A percentile compares a stretch with the other conserved stretches of the same genome.
These are phyloP conservation scores for Diorhabda sublineata DNA, from an alignment of 1,140 invertebrate species.

Conservation along the genomic window DNA sequence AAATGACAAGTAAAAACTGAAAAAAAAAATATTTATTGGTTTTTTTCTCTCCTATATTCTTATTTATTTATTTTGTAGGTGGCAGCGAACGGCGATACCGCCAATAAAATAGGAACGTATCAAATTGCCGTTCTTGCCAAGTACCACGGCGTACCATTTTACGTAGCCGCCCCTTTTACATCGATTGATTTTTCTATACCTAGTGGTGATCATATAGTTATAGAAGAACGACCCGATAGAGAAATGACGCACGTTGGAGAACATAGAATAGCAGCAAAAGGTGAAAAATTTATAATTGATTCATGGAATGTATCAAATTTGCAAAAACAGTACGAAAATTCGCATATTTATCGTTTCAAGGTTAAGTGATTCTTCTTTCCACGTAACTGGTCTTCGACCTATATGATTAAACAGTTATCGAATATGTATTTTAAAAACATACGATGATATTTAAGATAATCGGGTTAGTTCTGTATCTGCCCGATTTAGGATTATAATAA, in stretches of 20 bases:
- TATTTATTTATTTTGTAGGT: constrained; percentile 51
- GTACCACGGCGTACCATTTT: constrained; percentile 91
- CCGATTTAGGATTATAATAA: too few species aligned
- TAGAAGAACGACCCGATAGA: constrained; percentile 85
- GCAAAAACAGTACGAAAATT: too few species aligned
- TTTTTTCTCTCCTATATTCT: not conserved
- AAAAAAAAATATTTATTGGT: too few species aligned
- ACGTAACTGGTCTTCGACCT: too few species aligned
- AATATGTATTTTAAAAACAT: too few species aligned
- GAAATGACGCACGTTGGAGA: constrained; percentile 90
- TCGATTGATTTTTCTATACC: constrained; percentile 81
- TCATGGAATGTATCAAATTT: too few species aligned
- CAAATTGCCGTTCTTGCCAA: constrained; percentile 92
- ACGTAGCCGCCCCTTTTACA: constrained; percentile 88
- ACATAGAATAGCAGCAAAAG: constrained; percentile 77
- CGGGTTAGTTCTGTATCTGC: too few species aligned
- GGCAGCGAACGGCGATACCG: constrained; percentile 94
- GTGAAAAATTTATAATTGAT: constrained; percentile 43
- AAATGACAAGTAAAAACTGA: too few species aligned
- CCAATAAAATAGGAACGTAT: constrained; percentile 99
- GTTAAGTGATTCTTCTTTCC: too few species aligned
- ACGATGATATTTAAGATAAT: too few species aligned
- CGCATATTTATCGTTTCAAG: too few species aligned
- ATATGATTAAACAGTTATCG: too few species aligned
- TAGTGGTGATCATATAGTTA: constrained; percentile 83